A percentile compares a stretch with the other conserved stretches of the same genome.
Conservation (phyloP, 2,888 invertebrate genomes). For the Brachynemurus nebulosus region DNA sequence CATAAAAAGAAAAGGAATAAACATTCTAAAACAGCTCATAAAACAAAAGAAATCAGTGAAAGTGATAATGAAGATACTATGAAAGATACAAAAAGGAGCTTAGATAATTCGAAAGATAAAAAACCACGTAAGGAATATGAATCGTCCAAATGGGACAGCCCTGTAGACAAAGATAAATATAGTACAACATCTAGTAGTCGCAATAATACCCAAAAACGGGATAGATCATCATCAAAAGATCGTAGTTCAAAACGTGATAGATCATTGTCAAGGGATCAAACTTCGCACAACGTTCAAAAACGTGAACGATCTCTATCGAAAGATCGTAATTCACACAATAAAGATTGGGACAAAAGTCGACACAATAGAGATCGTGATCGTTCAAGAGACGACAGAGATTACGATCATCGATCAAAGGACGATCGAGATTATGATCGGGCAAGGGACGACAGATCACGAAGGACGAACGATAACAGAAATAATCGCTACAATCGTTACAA, state of each 20-base stretch:
- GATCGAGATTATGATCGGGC: slow-evolving; percentile 6
- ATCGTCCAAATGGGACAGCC: slow-evolving; percentile 21
- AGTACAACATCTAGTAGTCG: background rate
- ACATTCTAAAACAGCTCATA: background rate
- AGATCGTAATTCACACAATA: background rate
- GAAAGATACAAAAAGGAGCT: background rate
- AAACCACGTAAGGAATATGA: slow-evolving; percentile 1
- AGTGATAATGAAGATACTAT: background rate
- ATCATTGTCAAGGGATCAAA: no score
- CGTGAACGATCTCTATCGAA: slow-evolving; percentile 1
- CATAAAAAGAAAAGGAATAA: background rate
- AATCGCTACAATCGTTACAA: slow-evolving; percentile 8
- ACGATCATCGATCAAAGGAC: slow-evolving; percentile 10
- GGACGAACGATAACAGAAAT: slow-evolving; percentile 8
- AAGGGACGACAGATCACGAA: slow-evolving; percentile 6
- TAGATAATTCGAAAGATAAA: slow-evolving; percentile 1
- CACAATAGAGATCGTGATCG: background rate
- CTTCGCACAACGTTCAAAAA: background rate
- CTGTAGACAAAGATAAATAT: slow-evolving; percentile 14
- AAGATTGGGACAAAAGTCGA: background rate
- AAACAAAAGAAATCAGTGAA: background rate
- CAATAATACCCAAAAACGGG: background rate
- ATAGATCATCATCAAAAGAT: slow-evolving; percentile 1
- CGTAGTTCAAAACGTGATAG: background rate
- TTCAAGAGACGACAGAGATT: background rate